Base-by-base conservation (phyloP, 2,888 invertebrate species). In the Smittia sp. region DNA sequence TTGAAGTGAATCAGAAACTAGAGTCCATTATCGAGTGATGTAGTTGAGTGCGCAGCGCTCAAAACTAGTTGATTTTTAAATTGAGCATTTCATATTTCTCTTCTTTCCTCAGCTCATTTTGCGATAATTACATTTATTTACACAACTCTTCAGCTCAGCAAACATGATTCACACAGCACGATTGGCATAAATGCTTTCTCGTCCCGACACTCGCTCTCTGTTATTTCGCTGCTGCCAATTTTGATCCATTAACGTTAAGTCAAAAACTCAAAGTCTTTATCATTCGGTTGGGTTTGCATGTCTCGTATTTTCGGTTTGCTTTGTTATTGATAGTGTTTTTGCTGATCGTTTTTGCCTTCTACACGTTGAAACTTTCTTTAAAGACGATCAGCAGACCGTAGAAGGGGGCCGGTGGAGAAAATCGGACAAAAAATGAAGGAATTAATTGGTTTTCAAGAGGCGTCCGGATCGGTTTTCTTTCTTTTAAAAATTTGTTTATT, bases 281-380 rank as follows among this genome's bases (percentile, higher is more conserved):
- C 63, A 63, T 63, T 63, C 27, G 63, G 4, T 25, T 58, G 20
- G 25, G 38, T 70, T 46, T 38, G 70, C 70, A 70, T 72, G 62
- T 72, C 39, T 72, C 58, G 13, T 27, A 63, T 72, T 72, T 72
- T 39, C 38, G 72, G 27, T 70, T 72, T 27, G 63, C 62, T 62
- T 72, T 72, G 72, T 72, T 54, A 62, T 62, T 72, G 72, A 72
- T 72, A 72, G 54, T 72, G 32, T 46, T 18, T 27, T 63, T 63
- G 27, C 25, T 63, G 63, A 63, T 58, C 7, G 9, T 58, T 13
- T 22, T 58, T 58, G 15, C 58, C 22, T 58, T 58, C 69, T 69
- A 32, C 58, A 72, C 62, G 54, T 72, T 58, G 25, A 58, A 70
- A 70, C 69, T 70, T 70, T 70, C 69, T 70, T 68, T 46, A 46